Conservation (phyloP, 2,888 invertebrate genomes). For the Yponomeuta plumbellus region DNA sequence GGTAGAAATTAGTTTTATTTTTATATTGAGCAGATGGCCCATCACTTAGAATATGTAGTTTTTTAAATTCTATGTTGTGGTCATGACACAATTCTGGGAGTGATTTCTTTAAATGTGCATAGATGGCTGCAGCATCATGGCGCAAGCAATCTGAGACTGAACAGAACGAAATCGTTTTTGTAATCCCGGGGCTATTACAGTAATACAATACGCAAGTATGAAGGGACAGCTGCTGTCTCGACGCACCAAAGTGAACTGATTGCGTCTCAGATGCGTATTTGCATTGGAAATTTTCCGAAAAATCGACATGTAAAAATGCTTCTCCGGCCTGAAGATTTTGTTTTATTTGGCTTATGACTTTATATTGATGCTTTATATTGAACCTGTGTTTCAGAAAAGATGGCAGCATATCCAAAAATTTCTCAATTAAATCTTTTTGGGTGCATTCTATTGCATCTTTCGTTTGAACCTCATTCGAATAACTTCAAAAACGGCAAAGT, state of each 20-base stretch:
- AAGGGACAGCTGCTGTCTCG: no score
- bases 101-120: slow-evolving; percentile 16
- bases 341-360: slow-evolving; percentile 7
- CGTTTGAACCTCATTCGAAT: no score
- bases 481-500: no score
- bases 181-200: slow-evolving; percentile 11
- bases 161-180: slow-evolving; percentile 23
- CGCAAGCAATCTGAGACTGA: slow-evolving; percentile 22
- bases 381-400: slow-evolving; percentile 12
- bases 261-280: slow-evolving; percentile 23
- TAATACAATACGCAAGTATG: slow-evolving; percentile 24
- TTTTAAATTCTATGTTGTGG: no score
- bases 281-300: slow-evolving; percentile 21
- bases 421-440: slow-evolving; percentile 5
- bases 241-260: slow-evolving; percentile 23
- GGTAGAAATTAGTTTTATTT: slow-evolving; percentile 24
- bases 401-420: slow-evolving; percentile 9
- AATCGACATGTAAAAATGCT: slow-evolving; percentile 18
- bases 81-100: no score
- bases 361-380: slow-evolving; percentile 17
- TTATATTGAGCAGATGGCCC: slow-evolving; percentile 24
- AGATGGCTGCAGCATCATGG: slow-evolving; percentile 25
- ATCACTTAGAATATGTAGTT: slow-evolving; percentile 23
- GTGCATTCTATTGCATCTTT: no score
- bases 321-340: slow-evolving; percentile 15